Evolutionary conservation across 2,797 vertebrate genomes (phyloP), one percentile per base, ranked within the genome.

Genomic region (Sarcophilus harrisii): DNA sequence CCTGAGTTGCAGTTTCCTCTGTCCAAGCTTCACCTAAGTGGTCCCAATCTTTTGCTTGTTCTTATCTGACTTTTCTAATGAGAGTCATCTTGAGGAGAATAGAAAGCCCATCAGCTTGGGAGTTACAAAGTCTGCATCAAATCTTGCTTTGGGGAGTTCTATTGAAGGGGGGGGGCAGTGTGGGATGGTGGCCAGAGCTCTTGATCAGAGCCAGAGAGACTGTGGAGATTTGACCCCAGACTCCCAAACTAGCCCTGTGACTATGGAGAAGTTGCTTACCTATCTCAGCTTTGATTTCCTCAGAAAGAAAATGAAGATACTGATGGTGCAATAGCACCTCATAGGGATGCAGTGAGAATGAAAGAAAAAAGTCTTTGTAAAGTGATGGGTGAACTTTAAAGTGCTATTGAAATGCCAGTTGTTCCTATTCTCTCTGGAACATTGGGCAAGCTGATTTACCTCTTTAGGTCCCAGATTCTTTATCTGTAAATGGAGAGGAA

Each of bases 121-220:
- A 92, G 38, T 0, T 57, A 59, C 18, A 21, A 62, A 5, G 14
- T 57, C 90, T 91, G 18, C 58, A 21, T 27, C 58, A 27, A 55
- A 96, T 24, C 57, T n/a, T 93, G n/a, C 57, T 87, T 91, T 90
- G 91, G 92, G 58, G 21, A 38, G n/a, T 91, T 73, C 93, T 4
- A 18, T 24, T 91, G 9, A 55, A 32, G 28, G 38, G 66, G 6
- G 6, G 66, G 66, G n/a, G 0, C n/a, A 73, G 66, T 45, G 2
- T 90, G 90, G 54, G 28, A 3, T 30, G 13, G n/a, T 38, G 73
- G n/a, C 27, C 11, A 54, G 89, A 90, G 89, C 28, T 55, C 12
- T n/a, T 29, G 49, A 29, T 29, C 32, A 66, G n/a, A 21, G 32
- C n/a, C n/a, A 45, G 66, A 45, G 62, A 24, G 66, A 24, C 1